A percentile compares a stretch with the other conserved stretches of the same genome.
phyloP scores from a whole-genome alignment of 2,113 vertebrate genomes.

The Triplophysa rosa region DNA sequence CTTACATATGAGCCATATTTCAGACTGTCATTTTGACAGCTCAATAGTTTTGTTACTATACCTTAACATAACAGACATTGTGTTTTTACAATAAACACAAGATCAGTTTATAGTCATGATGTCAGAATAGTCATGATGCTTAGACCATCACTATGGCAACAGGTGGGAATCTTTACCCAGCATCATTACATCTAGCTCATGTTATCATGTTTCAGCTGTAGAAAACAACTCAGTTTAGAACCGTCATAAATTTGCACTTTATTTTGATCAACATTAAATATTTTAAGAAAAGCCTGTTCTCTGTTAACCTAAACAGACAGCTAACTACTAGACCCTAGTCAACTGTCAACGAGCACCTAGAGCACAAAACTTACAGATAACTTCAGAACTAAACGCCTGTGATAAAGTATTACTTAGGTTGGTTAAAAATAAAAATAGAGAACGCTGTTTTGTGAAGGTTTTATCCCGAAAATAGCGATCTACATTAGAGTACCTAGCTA shows the following conservation, averaged over 20 bases:
- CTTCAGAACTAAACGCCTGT: neutral
- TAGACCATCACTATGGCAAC: slow-evolving; percentile 44
- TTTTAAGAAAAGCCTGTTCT: neutral
- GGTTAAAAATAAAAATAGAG: neutral
- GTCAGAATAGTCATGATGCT: slow-evolving; percentile 1
- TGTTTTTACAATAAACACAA: neutral
- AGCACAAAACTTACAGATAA: neutral
- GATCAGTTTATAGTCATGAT: neutral
- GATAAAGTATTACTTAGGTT: neutral
- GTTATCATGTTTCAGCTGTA: neutral
- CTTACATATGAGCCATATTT: neutral
- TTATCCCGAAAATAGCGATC: neutral
- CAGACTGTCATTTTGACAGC: neutral
- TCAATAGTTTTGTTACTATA: neutral
- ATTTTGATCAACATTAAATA: neutral
- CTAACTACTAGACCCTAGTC: neutral
- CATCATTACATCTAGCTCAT: slow-evolving; percentile 38
- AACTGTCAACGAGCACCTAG: slow-evolving; percentile 3
- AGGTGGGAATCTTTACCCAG: neutral
- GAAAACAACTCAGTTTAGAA: neutral
- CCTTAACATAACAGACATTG: neutral
- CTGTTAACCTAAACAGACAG: neutral
- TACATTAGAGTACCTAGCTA: neutral
- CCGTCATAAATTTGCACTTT: neutral
- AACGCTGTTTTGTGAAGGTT: neutral